Percentiles rank a stretch among this genome's conserved stretches.
These are phyloP conservation scores for Toxonevra muliebris DNA, from an alignment of 2,888 invertebrate species.

Conservation along the genomic window DNA sequence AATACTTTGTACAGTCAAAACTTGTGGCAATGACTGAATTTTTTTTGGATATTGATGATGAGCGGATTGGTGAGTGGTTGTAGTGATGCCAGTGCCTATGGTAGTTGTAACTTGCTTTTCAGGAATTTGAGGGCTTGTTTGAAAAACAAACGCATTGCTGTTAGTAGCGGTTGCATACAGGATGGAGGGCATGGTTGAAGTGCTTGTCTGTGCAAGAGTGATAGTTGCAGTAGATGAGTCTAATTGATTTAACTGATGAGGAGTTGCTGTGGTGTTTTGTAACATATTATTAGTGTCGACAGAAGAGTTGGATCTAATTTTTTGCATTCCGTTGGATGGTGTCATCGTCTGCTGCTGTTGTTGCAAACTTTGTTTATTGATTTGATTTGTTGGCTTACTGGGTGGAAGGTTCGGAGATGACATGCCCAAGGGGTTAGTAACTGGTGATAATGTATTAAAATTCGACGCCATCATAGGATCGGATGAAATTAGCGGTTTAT, in stretches of 20 bases:
- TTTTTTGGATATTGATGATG: constrained; percentile 49
- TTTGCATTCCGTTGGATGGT: constrained; percentile 46
- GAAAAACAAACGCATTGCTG: constrained; percentile 51
- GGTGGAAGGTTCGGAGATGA: constrained; percentile 16
- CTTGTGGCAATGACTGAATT: constrained; percentile 51
- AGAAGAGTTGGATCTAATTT: background rate
- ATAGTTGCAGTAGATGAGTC: constrained; percentile 36
- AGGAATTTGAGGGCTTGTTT: constrained; percentile 40
- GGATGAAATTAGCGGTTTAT: constrained; percentile 46
- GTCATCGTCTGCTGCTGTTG: constrained; percentile 46
- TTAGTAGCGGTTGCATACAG: constrained; percentile 44
- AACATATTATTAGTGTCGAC: constrained; percentile 16
- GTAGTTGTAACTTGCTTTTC: constrained; percentile 41
- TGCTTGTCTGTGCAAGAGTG: constrained; percentile 28
- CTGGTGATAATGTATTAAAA: constrained; percentile 40
- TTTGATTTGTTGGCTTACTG: constrained; percentile 12
- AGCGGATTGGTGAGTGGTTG: constrained; percentile 29
- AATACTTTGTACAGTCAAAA: constrained; percentile 54
- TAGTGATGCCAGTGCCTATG: constrained; percentile 13
- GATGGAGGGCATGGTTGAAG: constrained; percentile 35
- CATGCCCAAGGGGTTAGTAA: background rate
- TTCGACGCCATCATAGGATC: constrained; percentile 59
- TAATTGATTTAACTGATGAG: constrained; percentile 39
- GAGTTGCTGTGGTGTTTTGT: constrained; percentile 17
- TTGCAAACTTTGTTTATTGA: constrained; percentile 23